Evolutionary conservation across 2,888 invertebrate genomes (phyloP), one percentile per base, ranked within the genome.

Genomic region (Habrosyne pyritoides): DNA sequence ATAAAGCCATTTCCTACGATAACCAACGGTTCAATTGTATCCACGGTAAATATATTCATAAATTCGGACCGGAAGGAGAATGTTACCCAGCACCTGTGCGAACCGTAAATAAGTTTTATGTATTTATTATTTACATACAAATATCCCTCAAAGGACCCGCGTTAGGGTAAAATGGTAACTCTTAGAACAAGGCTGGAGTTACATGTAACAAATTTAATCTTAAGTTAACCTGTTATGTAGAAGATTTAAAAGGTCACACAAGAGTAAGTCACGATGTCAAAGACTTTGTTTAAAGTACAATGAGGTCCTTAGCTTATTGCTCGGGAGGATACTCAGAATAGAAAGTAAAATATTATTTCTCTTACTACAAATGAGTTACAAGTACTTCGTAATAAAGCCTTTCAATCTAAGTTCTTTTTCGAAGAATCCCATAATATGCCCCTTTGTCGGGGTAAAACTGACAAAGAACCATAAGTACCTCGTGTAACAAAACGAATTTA

Each of bases 71-170:
- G 63, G 60, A 56, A 64, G 60, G 54, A 59, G 63, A 60, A 64
- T 68, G 65, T 68, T 67, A 62, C 70, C 24, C 60, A 56, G 60
- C 77, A 77, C 76, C 75, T 75, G 75, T 72, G 70, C 60, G 72
- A 70, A 72, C 75, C 72, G 69, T 73, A 77, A 79, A 77, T 75
- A 73, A 59, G 53, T 72, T 77, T 72, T 73, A 76, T 75, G 66
- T 73, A 63, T 80, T 72, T 71, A 71, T 70, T 71, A 75, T 75
- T 73, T 74, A 71, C 68, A 75, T 73, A 71, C 65, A 71, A 66
- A 67, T 64, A 66, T 56, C 63, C 59, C 64, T 66, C 56, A 33
- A 61, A 50, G 60, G 53, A 53, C 53, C 47, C 22, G 6, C 26
- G 6, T 28, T 46, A 10, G 26, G 55, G 48, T 52, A 54, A 54